phyloP scores from a whole-genome alignment of 1,140 invertebrate species.

The Yoshiicerus persimilis region DNA sequence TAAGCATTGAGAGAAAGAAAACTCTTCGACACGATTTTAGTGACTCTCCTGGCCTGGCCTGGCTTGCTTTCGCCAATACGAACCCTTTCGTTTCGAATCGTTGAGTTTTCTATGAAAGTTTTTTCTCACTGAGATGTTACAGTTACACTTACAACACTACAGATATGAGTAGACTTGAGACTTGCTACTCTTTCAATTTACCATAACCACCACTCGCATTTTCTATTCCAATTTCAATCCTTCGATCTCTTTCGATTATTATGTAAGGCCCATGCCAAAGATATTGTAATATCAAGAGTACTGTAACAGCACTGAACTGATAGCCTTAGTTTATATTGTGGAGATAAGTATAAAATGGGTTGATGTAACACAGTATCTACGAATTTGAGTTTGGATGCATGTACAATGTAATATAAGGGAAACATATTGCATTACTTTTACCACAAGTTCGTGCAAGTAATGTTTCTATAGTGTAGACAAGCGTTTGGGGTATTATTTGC shows the following conservation, averaged over 20 bases:
- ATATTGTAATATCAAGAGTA: neutral
- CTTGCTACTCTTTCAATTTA: conserved; percentile 2
- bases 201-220: conserved; percentile 7
- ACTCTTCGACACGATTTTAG: conserved; percentile 10
- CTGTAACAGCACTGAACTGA: too few relatives aligned
- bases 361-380: neutral
- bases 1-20: neutral
- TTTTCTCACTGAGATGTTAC: neutral
- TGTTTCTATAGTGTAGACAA: neutral
- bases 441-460: neutral
- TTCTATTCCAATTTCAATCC: conserved; percentile 26
- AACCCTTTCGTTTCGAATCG: neutral
- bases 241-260: neutral
- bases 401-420: neutral
- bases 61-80: too few relatives aligned
- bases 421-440: neutral
- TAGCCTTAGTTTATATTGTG: too few relatives aligned
- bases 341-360: too few relatives aligned
- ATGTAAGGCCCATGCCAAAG: neutral
- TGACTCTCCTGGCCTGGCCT: too few relatives aligned
- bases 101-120: conserved; percentile 12
- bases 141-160: neutral
- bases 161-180: neutral
- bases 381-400: neutral
- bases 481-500: neutral